Percentiles rank a stretch among this genome's conserved stretches.
Evolutionary conservation across 2,888 invertebrate genomes (phyloP).

Genomic region (Rhopalosiphum nymphaeae): DNA sequence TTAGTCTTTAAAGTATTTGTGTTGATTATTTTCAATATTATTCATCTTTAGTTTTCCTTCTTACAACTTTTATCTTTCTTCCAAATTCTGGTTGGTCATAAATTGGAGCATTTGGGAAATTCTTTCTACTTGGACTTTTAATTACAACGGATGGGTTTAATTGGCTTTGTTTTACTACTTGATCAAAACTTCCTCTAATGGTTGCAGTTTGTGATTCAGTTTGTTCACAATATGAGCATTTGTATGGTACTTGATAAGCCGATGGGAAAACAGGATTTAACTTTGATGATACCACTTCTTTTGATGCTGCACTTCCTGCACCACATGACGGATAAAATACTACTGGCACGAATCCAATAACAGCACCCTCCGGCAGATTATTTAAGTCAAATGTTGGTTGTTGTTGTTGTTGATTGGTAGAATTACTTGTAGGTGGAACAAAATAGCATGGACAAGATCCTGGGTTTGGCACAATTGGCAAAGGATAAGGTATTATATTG

Average conservation of each 20-base stretch:
- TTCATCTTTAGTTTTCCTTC: constrained; percentile 37
- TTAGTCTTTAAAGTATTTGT: not conserved
- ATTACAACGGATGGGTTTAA: constrained; percentile 49
- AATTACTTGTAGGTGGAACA: constrained; percentile 73
- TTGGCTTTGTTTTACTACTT: constrained; percentile 56
- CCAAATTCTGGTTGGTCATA: constrained; percentile 54
- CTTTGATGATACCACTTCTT: constrained; percentile 69
- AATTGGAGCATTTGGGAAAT: constrained; percentile 18
- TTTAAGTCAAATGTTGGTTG: constrained; percentile 66
- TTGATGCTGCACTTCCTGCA: constrained; percentile 71
- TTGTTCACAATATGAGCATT: constrained; percentile 74
- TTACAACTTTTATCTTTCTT: constrained; percentile 36
- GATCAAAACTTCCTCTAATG: constrained; percentile 44
- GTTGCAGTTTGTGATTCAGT: constrained; percentile 49
- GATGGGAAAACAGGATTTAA: constrained; percentile 75
- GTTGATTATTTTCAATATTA: constrained; percentile 3
- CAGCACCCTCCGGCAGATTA: constrained; percentile 73
- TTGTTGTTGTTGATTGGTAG: constrained; percentile 54
- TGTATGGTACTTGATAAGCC: constrained; percentile 76
- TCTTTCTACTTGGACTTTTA: constrained; percentile 56
- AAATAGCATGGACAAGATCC: constrained; percentile 78
- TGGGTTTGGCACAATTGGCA: constrained; percentile 70
- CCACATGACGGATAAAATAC: constrained; percentile 80
- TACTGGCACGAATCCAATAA: constrained; percentile 80
- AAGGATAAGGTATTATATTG: constrained; percentile 74